Evolutionary conservation across 2,113 vertebrate genomes (phyloP).

Genomic region (Clarias batrachus): DNA sequence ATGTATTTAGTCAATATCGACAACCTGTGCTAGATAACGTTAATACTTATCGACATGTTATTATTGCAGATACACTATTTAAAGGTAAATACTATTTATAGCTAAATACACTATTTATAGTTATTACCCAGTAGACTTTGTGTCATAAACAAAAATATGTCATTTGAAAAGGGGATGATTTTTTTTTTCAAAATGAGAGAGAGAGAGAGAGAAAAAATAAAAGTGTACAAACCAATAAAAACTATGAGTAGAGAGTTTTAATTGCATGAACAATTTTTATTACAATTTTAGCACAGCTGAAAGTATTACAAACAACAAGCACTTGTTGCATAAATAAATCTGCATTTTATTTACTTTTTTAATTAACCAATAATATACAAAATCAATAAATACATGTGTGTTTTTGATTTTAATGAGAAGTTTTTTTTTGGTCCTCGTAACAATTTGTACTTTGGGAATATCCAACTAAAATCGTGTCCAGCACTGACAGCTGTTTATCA

Average conservation of each 20-base stretch:
- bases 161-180: background rate
- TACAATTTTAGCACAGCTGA: background rate
- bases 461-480: constrained; percentile 73
- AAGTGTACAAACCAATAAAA: background rate
- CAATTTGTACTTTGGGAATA: constrained; percentile 47
- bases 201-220: background rate
- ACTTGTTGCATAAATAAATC: background rate
- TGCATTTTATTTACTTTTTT: background rate
- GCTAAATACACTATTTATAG: background rate
- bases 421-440: constrained; percentile 40
- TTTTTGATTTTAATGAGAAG: constrained; percentile 10
- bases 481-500: constrained; percentile 95
- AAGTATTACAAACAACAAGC: background rate
- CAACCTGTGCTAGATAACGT: background rate
- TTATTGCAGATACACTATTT: background rate
- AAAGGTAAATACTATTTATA: background rate
- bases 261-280: background rate
- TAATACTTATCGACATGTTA: background rate
- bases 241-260: background rate
- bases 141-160: background rate
- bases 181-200: background rate
- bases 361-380: background rate
- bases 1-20: background rate
- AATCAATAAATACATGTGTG: background rate
- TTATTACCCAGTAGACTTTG: background rate